Percentiles rank a stretch among this genome's conserved stretches.
phyloP scores from a whole-genome alignment of 1,140 invertebrate species.

The Lasioglossum baleicum region DNA sequence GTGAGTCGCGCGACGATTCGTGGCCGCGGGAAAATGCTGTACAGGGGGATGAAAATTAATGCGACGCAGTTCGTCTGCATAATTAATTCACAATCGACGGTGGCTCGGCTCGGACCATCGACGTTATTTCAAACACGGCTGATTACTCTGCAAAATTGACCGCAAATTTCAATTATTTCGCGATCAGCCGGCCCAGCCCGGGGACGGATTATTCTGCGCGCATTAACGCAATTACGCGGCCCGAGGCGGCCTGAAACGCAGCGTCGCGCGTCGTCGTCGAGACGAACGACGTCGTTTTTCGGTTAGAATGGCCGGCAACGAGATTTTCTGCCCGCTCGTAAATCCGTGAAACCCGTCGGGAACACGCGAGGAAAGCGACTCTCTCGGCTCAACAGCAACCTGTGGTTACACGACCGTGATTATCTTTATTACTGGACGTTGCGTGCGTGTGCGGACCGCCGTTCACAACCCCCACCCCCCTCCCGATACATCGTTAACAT shows the following conservation, averaged over 20 bases:
- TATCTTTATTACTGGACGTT: slow-evolving; percentile 55
- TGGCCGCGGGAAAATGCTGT: slow-evolving; percentile 5
- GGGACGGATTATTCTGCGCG: slow-evolving; percentile 36
- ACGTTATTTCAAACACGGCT: slow-evolving; percentile 74
- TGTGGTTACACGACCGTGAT: slow-evolving; percentile 39
- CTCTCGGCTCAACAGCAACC: neutral
- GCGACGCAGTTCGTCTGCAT: slow-evolving; percentile 71
- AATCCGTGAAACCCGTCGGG: slow-evolving; percentile 42
- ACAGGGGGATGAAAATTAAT: slow-evolving; percentile 62
- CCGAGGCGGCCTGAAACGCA: neutral
- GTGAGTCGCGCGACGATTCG: neutral
- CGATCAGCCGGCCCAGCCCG: slow-evolving; percentile 60
- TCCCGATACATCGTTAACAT: slow-evolving; percentile 52
- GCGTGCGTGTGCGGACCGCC: slow-evolving; percentile 18
- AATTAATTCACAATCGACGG: slow-evolving; percentile 72
- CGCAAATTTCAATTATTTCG: slow-evolving; percentile 76
- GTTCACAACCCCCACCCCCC: slow-evolving; percentile 3
- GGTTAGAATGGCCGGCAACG: slow-evolving; percentile 50
- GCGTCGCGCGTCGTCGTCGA: neutral
- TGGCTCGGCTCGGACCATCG: slow-evolving; percentile 60
- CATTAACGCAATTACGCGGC: slow-evolving; percentile 60
- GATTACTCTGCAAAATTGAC: slow-evolving; percentile 75
- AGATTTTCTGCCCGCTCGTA: slow-evolving; percentile 64
- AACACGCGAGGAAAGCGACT: slow-evolving; percentile 22
- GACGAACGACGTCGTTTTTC: slow-evolving; percentile 61